phyloP scores from a whole-genome alignment of 2,797 vertebrate genomes.

The Syngnathus acus region DNA sequence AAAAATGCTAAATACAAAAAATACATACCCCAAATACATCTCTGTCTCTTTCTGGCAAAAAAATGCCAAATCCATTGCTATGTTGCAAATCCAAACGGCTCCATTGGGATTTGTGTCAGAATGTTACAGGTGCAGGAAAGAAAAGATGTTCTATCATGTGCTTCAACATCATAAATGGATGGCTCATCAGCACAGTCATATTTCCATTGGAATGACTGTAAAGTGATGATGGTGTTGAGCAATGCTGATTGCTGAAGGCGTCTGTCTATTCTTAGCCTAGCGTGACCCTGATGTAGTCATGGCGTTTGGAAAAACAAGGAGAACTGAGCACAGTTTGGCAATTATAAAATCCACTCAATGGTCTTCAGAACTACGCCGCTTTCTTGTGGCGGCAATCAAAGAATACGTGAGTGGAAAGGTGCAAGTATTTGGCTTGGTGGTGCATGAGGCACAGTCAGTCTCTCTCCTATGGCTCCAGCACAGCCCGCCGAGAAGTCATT shows the following conservation, averaged over 20 bases:
- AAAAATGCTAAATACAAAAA: no score
- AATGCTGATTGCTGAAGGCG: neutral
- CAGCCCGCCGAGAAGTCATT: conserved; percentile 46
- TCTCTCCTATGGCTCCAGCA: neutral
- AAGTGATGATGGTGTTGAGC: no score
- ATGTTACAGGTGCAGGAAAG: no score
- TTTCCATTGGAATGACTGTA: neutral
- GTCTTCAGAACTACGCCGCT: neutral
- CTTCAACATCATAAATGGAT: no score
- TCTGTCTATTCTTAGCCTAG: neutral
- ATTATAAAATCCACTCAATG: neutral
- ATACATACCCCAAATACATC: no score
- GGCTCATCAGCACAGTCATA: neutral
- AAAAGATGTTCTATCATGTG: no score
- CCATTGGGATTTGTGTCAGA: neutral
- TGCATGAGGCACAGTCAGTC: conserved; percentile 8
- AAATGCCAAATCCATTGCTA: conserved; percentile 10
- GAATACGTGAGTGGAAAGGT: conserved; percentile 24
- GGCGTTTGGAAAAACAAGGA: neutral
- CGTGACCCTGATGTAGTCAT: neutral
- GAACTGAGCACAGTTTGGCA: neutral
- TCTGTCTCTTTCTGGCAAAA: conserved; percentile 3
- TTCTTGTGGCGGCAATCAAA: neutral
- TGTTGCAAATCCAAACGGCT: conserved; percentile 9
- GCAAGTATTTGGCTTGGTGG: conserved; percentile 26